Base-by-base conservation (phyloP, 2,888 invertebrate genomes). In the Tetrapedia diversipes region DNA sequence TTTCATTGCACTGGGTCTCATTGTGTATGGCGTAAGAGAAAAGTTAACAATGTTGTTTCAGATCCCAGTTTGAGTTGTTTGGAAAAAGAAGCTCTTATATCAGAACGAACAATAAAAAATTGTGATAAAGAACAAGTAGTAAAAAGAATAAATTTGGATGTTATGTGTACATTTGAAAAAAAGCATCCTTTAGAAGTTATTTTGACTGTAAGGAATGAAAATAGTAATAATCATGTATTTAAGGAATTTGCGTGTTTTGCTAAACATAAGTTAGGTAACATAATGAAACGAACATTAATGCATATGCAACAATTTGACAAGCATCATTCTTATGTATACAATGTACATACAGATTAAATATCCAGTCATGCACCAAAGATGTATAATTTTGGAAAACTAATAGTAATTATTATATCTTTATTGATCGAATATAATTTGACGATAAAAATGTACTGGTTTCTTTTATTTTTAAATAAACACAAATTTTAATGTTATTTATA, bases 81-180 rank as follows among this genome's bases (percentile, higher is more conserved):
- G 24, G 90, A 92, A 39, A 90, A 85, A 67, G 92, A 93, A 84
- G 87, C 86, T 1, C 64, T 87, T 11, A 86, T 92, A 22, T 90
- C 92, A 1, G 85, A 92, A 6, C 87, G 88, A 54, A 79, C 92
- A 16, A 59, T 87, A 14, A 75, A 89, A 41, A 59, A 82, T 1
- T 11, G 51, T 71, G 11, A 60, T 79, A n/a, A 81, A 83, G 56
- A 72, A 79, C 6, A 74, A 81, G 2, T 65, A 70, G 53, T 80
- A 3, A 76, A 70, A 6, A 74, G 82, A 2, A 71, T 83, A 11
- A 83, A 91, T 8, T 76, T 92, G 32, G 85, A 90, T 51, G 91
- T 92, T 69, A 85, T 84, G 10, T 86, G 92, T 45, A 84, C 68
- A 11, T 68, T 92, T 8, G 82, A 86, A 27, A 88, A 90, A 34